phyloP scores from a whole-genome alignment of 2,797 vertebrate species.

The Neomorphus geoffroyi region DNA sequence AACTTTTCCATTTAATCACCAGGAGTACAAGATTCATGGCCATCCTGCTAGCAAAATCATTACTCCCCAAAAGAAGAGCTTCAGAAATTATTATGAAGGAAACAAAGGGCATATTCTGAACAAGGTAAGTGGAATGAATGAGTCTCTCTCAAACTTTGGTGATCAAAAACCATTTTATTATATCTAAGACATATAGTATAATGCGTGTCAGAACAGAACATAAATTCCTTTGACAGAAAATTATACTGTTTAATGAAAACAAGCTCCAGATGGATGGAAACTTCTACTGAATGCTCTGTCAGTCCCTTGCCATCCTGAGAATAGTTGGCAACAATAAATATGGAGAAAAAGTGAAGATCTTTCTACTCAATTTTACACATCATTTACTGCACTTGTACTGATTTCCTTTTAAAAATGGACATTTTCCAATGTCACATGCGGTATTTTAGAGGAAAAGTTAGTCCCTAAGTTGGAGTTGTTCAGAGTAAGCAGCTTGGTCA shows the following conservation, averaged over 20 bases:
- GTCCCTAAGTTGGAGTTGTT: neutral
- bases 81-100: neutral
- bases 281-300: slow-evolving; percentile 46
- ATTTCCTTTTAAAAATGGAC: slow-evolving; percentile 20
- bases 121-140: slow-evolving; percentile 26
- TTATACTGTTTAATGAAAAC: slow-evolving; percentile 60
- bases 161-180: slow-evolving; percentile 58
- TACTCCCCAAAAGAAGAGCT: neutral
- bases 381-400: slow-evolving; percentile 31
- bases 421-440: slow-evolving; percentile 47
- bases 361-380: slow-evolving; percentile 65
- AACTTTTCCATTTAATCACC: neutral
- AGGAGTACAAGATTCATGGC: neutral
- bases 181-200: neutral
- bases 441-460: slow-evolving; percentile 21
- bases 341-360: slow-evolving; percentile 41
- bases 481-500: neutral
- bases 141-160: slow-evolving; percentile 26
- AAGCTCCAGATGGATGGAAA: slow-evolving; percentile 52
- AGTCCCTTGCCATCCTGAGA: neutral
- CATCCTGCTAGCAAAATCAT: neutral
- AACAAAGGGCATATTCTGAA: neutral
- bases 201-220: slow-evolving; percentile 31
- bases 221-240: slow-evolving; percentile 63
- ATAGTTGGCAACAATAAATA: slow-evolving; percentile 48